Percentiles rank a stretch among this genome's conserved stretches.
Conservation (phyloP, 2,113 vertebrate genomes). For the Gopherus flavomarginatus region DNA sequence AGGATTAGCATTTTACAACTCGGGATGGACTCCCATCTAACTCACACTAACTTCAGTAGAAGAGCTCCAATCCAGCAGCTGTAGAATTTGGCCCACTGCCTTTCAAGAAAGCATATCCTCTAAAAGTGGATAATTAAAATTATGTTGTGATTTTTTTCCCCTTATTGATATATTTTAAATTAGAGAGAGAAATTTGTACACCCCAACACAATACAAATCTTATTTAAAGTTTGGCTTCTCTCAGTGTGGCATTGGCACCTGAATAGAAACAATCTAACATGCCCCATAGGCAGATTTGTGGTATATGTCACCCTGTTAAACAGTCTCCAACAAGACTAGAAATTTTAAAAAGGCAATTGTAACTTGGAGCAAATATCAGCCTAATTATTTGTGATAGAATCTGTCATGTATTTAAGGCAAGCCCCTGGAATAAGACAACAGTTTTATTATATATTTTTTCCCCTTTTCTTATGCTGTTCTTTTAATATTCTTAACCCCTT, state of each 20-base stretch:
- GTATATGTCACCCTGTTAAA: slow-evolving; percentile 66
- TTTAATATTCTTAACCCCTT: slow-evolving; percentile 41
- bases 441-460: neutral
- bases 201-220: neutral
- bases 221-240: neutral
- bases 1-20: neutral
- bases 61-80: neutral
- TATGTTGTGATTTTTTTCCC: neutral
- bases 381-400: slow-evolving; percentile 84
- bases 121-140: neutral
- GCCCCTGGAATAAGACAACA: slow-evolving; percentile 54
- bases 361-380: slow-evolving; percentile 78
- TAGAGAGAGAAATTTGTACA: neutral
- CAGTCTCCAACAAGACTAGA: slow-evolving; percentile 49
- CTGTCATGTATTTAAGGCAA: slow-evolving; percentile 79
- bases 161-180: neutral
- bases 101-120: neutral
- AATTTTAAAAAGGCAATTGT: slow-evolving; percentile 76
- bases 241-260: slow-evolving; percentile 27
- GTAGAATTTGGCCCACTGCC: neutral
- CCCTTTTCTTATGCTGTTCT: slow-evolving; percentile 17
- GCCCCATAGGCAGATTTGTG: slow-evolving; percentile 25
- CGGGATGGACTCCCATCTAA: neutral
- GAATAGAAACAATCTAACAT: slow-evolving; percentile 31
- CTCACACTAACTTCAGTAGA: neutral